Evolutionary conservation across 2,888 invertebrate genomes (phyloP).

Genomic region (Aphodius sticticus): DNA sequence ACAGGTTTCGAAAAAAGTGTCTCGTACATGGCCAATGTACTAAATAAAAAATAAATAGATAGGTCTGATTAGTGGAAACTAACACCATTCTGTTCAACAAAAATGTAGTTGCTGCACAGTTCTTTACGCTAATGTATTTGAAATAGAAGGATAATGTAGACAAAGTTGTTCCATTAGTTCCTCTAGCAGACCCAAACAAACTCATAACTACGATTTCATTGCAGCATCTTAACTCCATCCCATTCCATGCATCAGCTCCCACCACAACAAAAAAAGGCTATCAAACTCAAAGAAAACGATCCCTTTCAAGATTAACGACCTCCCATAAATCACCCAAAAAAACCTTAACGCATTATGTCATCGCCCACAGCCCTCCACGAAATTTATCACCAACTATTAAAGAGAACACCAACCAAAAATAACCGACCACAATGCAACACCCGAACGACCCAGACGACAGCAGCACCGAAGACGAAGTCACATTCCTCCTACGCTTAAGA

Average conservation of each 20-base stretch:
- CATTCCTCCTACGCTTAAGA: conserved; percentile 55
- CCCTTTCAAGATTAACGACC: background rate
- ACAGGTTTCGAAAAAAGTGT: no score
- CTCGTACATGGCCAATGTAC: no score
- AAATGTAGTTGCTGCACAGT: no score
- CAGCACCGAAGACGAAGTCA: conserved; percentile 55
- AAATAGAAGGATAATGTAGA: no score
- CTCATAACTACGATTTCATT: no score
- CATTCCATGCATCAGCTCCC: background rate
- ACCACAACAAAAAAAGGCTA: background rate
- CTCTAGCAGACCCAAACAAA: no score
- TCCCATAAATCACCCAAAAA: background rate
- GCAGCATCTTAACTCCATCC: background rate
- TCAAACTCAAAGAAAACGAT: background rate
- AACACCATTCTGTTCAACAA: no score
- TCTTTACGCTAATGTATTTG: no score
- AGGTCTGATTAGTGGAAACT: no score
- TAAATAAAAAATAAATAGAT: no score
- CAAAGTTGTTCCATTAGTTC: no score
- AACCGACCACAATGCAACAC: background rate
- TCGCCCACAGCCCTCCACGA: background rate
- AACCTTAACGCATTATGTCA: background rate
- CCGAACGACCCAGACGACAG: conserved; percentile 33
- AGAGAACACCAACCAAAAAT: background rate
- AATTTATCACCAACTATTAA: conserved; percentile 26